phyloP scores from a whole-genome alignment of 2,888 invertebrate species.

The Saturnia japonica region DNA sequence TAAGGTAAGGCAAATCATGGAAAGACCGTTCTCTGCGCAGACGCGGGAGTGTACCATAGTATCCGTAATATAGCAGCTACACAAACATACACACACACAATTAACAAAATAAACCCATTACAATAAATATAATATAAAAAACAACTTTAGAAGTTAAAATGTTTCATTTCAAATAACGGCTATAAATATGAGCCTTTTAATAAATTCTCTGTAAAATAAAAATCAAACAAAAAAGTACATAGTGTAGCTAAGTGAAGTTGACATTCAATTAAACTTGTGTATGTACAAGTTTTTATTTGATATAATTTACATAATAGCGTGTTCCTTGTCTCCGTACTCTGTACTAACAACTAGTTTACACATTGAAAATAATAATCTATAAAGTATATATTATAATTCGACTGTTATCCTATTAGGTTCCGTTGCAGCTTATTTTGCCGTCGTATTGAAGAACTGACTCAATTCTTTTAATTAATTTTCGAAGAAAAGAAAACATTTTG shows the following conservation, averaged over 20 bases:
- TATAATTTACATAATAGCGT: slow-evolving; percentile 6
- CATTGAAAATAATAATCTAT: background rate
- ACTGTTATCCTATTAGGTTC: background rate
- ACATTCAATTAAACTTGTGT: slow-evolving; percentile 6
- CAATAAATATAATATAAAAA: slow-evolving; percentile 1
- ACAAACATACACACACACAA: slow-evolving; percentile 65
- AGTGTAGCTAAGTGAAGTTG: slow-evolving; percentile 7
- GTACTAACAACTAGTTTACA: background rate
- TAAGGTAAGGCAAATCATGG: slow-evolving; percentile 88
- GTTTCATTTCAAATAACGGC: background rate
- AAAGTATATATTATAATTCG: background rate
- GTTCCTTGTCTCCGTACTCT: background rate
- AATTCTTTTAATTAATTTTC: no score
- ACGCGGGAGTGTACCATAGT: slow-evolving; percentile 87
- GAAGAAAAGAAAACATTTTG: no score
- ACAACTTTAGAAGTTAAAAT: background rate
- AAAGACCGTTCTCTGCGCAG: slow-evolving; percentile 89
- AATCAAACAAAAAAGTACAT: background rate
- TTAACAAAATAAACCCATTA: slow-evolving; percentile 33
- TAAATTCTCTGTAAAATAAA: background rate
- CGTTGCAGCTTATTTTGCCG: background rate
- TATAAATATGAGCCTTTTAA: no score
- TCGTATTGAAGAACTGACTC: background rate
- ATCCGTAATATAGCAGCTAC: slow-evolving; percentile 87
- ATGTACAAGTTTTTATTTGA: slow-evolving; percentile 11